Percentiles rank a stretch among this genome's conserved stretches.
phyloP scores from a whole-genome alignment of 2,888 invertebrate species.

The Tricholauxania praeusta region DNA sequence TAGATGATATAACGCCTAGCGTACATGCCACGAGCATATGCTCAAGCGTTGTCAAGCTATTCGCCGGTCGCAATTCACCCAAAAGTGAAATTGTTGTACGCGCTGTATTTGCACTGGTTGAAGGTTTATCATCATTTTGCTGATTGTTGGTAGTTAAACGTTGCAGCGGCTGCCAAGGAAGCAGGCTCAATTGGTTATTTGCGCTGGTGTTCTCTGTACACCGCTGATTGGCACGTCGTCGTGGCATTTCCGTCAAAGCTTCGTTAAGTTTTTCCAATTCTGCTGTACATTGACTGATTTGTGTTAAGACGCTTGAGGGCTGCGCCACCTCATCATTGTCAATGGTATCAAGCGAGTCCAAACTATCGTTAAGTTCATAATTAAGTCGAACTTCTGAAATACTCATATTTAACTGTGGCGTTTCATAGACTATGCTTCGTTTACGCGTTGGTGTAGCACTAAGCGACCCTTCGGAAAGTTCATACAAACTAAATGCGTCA shows the following conservation, averaged over 20 bases:
- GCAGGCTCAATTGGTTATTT: slow-evolving; percentile 2
- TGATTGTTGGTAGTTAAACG: slow-evolving; percentile 8
- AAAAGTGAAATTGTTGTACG: slow-evolving; percentile 50
- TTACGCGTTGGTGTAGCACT: slow-evolving; percentile 41
- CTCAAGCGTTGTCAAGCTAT: slow-evolving; percentile 67
- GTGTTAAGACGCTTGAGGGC: background rate
- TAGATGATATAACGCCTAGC: slow-evolving; percentile 76
- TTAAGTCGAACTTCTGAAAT: slow-evolving; percentile 59
- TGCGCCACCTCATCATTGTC: background rate
- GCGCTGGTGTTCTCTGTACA: background rate
- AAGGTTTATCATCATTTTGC: slow-evolving; percentile 51
- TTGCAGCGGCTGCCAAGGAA: slow-evolving; percentile 30
- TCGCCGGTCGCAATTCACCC: slow-evolving; percentile 57
- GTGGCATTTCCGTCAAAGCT: slow-evolving; percentile 30
- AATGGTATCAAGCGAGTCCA: background rate
- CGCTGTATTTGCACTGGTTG: slow-evolving; percentile 50
- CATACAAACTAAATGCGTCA: slow-evolving; percentile 27
- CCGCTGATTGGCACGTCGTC: slow-evolving; percentile 4
- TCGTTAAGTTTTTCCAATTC: slow-evolving; percentile 35
- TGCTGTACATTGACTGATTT: slow-evolving; percentile 30
- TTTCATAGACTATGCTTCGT: slow-evolving; percentile 58
- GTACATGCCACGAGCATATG: slow-evolving; percentile 82
- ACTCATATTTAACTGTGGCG: slow-evolving; percentile 58
- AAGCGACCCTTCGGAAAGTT: background rate
- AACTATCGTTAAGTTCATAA: slow-evolving; percentile 45